Percentiles rank a stretch among this genome's conserved stretches.
Conservation (phyloP, 2,888 invertebrate genomes). For the Melieria picta region DNA sequence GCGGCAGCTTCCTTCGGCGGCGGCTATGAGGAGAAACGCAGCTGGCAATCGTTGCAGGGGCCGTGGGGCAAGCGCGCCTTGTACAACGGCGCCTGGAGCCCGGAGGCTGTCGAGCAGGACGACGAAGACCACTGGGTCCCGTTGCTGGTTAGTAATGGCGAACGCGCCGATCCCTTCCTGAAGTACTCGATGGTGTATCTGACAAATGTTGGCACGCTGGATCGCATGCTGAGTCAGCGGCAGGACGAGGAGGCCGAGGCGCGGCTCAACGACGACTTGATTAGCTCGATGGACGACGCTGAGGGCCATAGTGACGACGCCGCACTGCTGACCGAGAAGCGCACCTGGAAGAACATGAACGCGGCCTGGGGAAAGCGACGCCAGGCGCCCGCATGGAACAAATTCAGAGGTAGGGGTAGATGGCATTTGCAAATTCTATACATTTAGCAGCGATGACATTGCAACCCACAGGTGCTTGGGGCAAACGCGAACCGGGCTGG, state of each 20-base stretch:
- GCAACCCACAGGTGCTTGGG: slow-evolving; percentile 73
- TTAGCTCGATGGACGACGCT: slow-evolving; percentile 17
- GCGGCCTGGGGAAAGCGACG: slow-evolving; percentile 82
- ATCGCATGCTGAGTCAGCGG: slow-evolving; percentile 48
- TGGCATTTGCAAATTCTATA: neutral
- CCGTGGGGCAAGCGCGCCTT: slow-evolving; percentile 75
- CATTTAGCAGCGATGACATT: neutral
- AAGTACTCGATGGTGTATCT: slow-evolving; percentile 49
- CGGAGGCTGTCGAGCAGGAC: slow-evolving; percentile 4
- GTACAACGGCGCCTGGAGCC: neutral
- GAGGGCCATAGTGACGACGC: slow-evolving; percentile 35
- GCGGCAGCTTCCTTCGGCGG: slow-evolving; percentile 18
- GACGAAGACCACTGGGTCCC: slow-evolving; percentile 47
- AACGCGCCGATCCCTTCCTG: slow-evolving; percentile 46
- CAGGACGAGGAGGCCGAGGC: slow-evolving; percentile 33
- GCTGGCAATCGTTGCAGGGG: slow-evolving; percentile 75
- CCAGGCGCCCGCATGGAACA: slow-evolving; percentile 69
- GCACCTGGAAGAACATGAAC: slow-evolving; percentile 76
- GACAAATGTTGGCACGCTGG: slow-evolving; percentile 47
- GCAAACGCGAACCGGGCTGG: slow-evolving; percentile 82
- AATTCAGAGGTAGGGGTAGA: slow-evolving; percentile 67
- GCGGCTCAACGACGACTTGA: slow-evolving; percentile 25
- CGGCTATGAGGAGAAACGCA: slow-evolving; percentile 65
- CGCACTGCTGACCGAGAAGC: slow-evolving; percentile 67
- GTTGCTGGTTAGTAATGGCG: slow-evolving; percentile 49